phyloP scores from a whole-genome alignment of 2,888 invertebrate genomes.

The Salticus scenicus region DNA sequence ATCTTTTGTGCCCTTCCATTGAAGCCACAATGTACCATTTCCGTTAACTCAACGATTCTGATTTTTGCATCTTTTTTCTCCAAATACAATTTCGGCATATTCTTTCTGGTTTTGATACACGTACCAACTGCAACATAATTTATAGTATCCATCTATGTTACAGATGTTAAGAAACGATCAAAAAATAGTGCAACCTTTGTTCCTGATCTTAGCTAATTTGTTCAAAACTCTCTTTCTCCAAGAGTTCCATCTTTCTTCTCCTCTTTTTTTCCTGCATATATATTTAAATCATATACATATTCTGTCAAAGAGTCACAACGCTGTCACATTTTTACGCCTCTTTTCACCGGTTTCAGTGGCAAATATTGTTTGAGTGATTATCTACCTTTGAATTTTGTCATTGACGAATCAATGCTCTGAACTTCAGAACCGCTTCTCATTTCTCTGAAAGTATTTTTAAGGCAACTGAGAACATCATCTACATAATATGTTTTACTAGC shows the following conservation, averaged over 20 bases:
- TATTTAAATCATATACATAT: too few relatives aligned
- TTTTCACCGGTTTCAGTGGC: too few relatives aligned
- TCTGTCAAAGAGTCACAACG: too few relatives aligned
- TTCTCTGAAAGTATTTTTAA: not conserved
- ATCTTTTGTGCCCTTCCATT: not conserved
- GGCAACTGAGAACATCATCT: not conserved
- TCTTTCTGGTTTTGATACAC: not conserved
- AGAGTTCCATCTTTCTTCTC: too few relatives aligned
- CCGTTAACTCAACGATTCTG: not conserved
- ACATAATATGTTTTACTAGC: not conserved
- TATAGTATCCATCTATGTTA: too few relatives aligned
- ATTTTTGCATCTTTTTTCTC: not conserved
- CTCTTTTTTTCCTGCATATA: too few relatives aligned
- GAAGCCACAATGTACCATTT: conserved; percentile 16
- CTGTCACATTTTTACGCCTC: too few relatives aligned
- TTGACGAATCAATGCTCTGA: not conserved
- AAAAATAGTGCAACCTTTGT: too few relatives aligned
- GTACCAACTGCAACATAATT: not conserved
- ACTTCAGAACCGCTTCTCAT: not conserved
- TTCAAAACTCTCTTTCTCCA: too few relatives aligned
- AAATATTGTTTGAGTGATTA: too few relatives aligned
- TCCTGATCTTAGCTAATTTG: too few relatives aligned
- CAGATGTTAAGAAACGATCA: too few relatives aligned
- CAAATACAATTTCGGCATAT: not conserved
- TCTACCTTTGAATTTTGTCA: not conserved